Evolutionary conservation across 2,113 vertebrate species (phyloP).

Genomic region (Cricetomys ansorgei): DNA sequence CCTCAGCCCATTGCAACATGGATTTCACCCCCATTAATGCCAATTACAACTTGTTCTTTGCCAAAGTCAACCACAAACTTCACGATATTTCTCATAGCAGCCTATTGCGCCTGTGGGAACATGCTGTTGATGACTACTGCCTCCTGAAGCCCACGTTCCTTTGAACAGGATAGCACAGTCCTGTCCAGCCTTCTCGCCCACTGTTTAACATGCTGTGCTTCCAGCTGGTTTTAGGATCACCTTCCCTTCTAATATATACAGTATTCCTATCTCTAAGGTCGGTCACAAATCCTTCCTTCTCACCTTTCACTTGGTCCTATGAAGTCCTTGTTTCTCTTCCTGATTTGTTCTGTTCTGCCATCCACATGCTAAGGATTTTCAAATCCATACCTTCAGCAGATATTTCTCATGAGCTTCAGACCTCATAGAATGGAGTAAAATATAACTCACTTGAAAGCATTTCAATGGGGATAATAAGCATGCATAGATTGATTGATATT

Average conservation of each 20-base stretch:
- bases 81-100: background rate
- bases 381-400: background rate
- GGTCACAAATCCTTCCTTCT: background rate
- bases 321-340: background rate
- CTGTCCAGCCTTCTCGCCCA: background rate
- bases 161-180: too few species aligned
- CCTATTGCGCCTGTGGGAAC: background rate
- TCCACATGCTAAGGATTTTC: background rate
- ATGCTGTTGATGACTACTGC: background rate
- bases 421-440: background rate
- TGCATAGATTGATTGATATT: background rate
- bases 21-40: background rate
- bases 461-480: background rate
- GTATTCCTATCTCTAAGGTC: background rate
- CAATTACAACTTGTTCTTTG: background rate
- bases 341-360: background rate
- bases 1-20: background rate
- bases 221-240: background rate
- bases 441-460: background rate
- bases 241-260: too few species aligned
- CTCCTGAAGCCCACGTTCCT: background rate
- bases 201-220: background rate
- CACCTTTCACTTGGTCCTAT: background rate
- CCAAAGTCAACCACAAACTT: background rate
- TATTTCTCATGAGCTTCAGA: background rate